A percentile compares a stretch with the other conserved stretches of the same genome.
phyloP scores from a whole-genome alignment of 2,113 vertebrate genomes.

The Athene noctua region DNA sequence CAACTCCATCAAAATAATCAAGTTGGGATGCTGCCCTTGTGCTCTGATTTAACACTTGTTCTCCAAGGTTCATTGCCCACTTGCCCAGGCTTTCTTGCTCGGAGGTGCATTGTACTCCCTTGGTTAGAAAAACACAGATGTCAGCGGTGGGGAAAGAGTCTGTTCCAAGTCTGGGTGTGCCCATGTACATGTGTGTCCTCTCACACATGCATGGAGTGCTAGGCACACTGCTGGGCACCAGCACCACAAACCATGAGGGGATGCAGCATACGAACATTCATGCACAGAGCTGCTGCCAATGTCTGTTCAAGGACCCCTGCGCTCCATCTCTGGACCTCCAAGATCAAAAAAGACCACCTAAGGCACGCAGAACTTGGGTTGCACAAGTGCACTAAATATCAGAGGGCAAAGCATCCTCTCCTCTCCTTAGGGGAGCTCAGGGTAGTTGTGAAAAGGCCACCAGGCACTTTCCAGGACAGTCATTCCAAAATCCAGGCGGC shows the following conservation, averaged over 20 bases:
- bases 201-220: accelerated
- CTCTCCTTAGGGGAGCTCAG: not conserved
- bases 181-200: not conserved
- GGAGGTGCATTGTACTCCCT: not conserved
- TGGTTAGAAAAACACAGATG: not conserved
- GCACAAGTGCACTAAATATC: accelerated
- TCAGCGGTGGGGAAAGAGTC: accelerated
- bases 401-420: not conserved
- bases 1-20: not conserved
- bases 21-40: not conserved
- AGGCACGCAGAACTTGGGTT: not conserved
- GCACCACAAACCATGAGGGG: not conserved
- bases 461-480: not conserved
- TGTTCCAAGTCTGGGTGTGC: not conserved
- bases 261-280: not conserved
- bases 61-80: not conserved
- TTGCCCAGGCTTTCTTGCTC: not conserved
- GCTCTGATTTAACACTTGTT: not conserved
- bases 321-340: not conserved
- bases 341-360: not conserved
- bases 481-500: not conserved
- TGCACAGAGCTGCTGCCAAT: not conserved
- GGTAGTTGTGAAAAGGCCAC: not conserved
- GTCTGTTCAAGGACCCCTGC: accelerated
- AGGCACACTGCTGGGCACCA: not conserved